Percentiles rank a stretch among this genome's conserved stretches.
Evolutionary conservation across 2,797 vertebrate species (phyloP).

Genomic region (Sebastolobus alascanus): DNA sequence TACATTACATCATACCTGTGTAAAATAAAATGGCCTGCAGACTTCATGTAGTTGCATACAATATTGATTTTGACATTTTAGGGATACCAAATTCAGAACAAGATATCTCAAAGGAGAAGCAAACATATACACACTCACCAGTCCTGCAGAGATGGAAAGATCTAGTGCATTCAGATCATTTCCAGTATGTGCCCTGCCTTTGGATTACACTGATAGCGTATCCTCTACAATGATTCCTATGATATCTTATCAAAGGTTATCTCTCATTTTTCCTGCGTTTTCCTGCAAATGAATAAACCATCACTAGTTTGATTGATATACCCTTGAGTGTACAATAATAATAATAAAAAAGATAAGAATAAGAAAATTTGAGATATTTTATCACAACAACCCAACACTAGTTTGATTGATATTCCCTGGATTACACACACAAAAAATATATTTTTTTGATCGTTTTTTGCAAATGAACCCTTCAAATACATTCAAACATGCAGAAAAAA

Average conservation of each 20-base stretch:
- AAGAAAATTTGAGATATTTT: too few relatives aligned
- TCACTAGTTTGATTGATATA: too few relatives aligned
- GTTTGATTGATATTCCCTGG: too few relatives aligned
- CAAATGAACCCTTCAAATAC: background rate
- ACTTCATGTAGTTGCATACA: background rate
- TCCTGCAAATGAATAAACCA: too few relatives aligned
- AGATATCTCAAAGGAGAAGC: background rate
- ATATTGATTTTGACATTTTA: background rate
- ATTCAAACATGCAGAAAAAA: background rate
- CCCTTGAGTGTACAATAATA: too few relatives aligned
- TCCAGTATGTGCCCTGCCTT: background rate
- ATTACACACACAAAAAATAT: too few relatives aligned
- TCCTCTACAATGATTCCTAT: too few relatives aligned
- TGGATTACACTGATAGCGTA: background rate
- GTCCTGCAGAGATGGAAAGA: background rate
- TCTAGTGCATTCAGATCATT: background rate
- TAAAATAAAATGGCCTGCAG: background rate
- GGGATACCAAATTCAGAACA: background rate
- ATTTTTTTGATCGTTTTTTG: rapidly evolving
- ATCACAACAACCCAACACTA: too few relatives aligned
- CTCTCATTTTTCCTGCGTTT: too few relatives aligned
- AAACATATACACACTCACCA: background rate
- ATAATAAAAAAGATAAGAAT: too few relatives aligned
- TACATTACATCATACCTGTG: conserved; percentile 27
- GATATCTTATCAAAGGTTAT: too few relatives aligned